phyloP scores from a whole-genome alignment of 1,140 invertebrate genomes.

The Theocolax elegans region DNA sequence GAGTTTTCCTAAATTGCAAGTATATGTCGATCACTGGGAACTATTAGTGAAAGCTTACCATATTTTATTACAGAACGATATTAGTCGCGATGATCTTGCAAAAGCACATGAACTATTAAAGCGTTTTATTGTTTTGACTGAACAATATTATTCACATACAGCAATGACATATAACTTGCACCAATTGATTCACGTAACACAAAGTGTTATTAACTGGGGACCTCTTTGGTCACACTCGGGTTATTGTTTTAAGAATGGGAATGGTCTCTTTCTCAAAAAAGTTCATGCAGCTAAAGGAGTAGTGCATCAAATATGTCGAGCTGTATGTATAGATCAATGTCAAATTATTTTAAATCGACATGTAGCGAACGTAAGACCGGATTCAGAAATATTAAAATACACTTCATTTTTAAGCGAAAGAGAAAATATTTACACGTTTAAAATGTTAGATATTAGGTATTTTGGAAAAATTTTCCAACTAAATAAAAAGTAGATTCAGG shows the following conservation, averaged over 20 bases:
- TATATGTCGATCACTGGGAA: constrained; percentile 30
- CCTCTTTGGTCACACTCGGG: constrained; percentile 38
- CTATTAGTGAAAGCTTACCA: constrained; percentile 30
- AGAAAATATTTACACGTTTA: too few species aligned
- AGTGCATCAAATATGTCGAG: constrained; percentile 38
- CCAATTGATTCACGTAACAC: constrained; percentile 33
- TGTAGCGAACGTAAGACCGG: too few species aligned
- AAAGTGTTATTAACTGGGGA: constrained; percentile 41
- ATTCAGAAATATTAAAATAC: too few species aligned
- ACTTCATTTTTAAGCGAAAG: too few species aligned
- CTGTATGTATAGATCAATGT: constrained; percentile 9
- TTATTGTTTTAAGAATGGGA: constrained; percentile 39
- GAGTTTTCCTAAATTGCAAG: background rate
- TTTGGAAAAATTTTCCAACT: too few species aligned
- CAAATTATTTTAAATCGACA: too few species aligned
- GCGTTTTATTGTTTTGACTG: background rate
- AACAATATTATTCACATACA: constrained; percentile 21
- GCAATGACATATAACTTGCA: constrained; percentile 42
- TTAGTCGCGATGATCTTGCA: constrained; percentile 17
- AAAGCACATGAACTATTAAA: background rate
- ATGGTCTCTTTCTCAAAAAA: constrained; percentile 26
- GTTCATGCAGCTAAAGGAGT: constrained; percentile 43
- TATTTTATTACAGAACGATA: constrained; percentile 28
- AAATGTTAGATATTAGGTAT: too few species aligned
- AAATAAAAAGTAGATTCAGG: too few species aligned